Evolutionary conservation across 2,113 vertebrate species (phyloP).

Genomic region (Camelus bactrianus): DNA sequence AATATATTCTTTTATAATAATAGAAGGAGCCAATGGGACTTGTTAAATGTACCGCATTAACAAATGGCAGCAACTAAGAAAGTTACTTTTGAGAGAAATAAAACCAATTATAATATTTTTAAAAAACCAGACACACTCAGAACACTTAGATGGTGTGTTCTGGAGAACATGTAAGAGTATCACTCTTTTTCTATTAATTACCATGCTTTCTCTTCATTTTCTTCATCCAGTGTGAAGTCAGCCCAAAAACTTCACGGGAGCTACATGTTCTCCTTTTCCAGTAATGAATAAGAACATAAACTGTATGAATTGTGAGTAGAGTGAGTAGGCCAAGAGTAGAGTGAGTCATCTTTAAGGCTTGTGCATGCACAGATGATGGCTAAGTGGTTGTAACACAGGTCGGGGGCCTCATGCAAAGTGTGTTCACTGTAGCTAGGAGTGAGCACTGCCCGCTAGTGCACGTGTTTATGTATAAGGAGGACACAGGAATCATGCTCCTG

Average conservation of each 20-base stretch:
- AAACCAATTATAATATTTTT: neutral
- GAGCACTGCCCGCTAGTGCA: constrained; percentile 60
- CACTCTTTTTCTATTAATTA: neutral
- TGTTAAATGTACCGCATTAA: neutral
- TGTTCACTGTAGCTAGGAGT: constrained; percentile 11
- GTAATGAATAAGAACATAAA: neutral
- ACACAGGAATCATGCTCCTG: constrained; percentile 83
- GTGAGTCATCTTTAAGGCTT: neutral
- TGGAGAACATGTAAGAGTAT: neutral
- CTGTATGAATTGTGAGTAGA: neutral
- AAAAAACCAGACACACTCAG: neutral
- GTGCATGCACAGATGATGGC: constrained; percentile 29
- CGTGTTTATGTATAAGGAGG: constrained; percentile 58
- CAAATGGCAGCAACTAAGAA: neutral
- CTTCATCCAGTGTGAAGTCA: constrained; percentile 33
- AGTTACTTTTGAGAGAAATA: neutral
- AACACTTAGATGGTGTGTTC: neutral
- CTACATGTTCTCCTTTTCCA: neutral
- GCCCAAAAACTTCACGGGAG: neutral
- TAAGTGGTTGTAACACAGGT: neutral
- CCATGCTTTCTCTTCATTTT: neutral
- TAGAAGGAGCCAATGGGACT: neutral
- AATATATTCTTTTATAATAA: neutral
- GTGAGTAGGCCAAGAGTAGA: neutral
- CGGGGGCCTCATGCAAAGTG: constrained; percentile 58